phyloP scores from a whole-genome alignment of 2,113 vertebrate genomes.

The Podilymbus podiceps region DNA sequence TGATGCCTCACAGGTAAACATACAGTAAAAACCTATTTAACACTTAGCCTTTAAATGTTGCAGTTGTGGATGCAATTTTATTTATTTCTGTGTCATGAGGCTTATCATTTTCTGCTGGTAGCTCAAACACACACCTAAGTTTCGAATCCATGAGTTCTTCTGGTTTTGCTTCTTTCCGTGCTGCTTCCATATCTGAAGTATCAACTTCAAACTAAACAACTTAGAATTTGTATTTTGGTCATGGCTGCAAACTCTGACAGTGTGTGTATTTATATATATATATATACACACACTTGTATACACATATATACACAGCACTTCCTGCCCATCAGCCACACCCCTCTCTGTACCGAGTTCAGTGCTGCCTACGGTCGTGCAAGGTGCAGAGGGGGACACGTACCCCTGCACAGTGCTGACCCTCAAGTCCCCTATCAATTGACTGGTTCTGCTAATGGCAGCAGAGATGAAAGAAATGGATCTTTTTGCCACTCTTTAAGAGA shows the following conservation, averaged over 20 bases:
- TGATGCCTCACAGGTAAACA: not conserved
- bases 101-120: constrained; percentile 94
- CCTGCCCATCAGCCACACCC: not conserved
- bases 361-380: fast-evolving
- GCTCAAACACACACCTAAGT: constrained; percentile 97
- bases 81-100: constrained; percentile 2
- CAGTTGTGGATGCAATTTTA: no score
- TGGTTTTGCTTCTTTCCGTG: constrained; percentile 96
- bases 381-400: not conserved
- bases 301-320: not conserved
- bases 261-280: not conserved
- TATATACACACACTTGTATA: not conserved
- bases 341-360: not conserved
- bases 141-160: constrained; percentile 99
- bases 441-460: not conserved
- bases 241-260: not conserved
- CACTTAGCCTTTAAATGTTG: not conserved
- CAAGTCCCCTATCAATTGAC: fast-evolving
- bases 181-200: no score
- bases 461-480: not conserved
- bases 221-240: not conserved
- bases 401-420: no score
- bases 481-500: not conserved
- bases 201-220: not conserved
- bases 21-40: not conserved